A percentile compares a stretch with the other conserved stretches of the same genome.
Conservation (phyloP, 1,140 invertebrate genomes). For the Drosophila repleta region DNA sequence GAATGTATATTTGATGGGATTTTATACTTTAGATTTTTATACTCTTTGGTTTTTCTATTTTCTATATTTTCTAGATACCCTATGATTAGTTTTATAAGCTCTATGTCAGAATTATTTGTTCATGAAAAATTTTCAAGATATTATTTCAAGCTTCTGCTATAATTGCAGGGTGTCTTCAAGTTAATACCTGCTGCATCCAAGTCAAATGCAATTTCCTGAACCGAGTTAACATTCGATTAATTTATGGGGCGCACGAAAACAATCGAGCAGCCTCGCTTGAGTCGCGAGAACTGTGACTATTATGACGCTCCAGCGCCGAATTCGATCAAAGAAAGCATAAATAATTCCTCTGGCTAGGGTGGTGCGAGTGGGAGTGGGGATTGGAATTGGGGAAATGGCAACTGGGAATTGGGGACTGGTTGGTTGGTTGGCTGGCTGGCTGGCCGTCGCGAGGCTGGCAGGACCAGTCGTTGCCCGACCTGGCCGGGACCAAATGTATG, state of each 20-base stretch:
- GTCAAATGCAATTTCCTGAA: constrained; percentile 69
- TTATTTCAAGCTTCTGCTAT: too few species aligned
- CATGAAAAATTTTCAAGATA: too few species aligned
- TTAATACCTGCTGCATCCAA: constrained; percentile 7
- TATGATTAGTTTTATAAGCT: too few species aligned
- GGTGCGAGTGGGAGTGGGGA: constrained; percentile 24
- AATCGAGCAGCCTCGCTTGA: constrained; percentile 44
- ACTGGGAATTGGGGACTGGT: constrained; percentile 20
- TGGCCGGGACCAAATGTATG: constrained; percentile 65
- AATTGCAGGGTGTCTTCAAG: constrained; percentile 12
- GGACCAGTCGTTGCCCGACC: constrained; percentile 21
- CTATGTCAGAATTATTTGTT: too few species aligned
- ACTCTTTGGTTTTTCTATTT: too few species aligned
- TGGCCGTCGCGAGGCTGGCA: constrained; percentile 20
- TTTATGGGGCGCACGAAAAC: constrained; percentile 73
- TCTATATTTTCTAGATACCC: too few species aligned
- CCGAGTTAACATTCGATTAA: constrained; percentile 70
- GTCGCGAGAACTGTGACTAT: constrained; percentile 49
- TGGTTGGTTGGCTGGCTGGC: constrained; percentile 45
- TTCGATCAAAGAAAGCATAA: constrained; percentile 82
- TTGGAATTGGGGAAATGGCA: neutral
- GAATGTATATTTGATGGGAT: too few species aligned
- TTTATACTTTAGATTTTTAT: too few species aligned
- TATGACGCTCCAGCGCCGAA: constrained; percentile 71
- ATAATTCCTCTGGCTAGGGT: constrained; percentile 53